A percentile compares a stretch with the other conserved stretches of the same genome.
Evolutionary conservation across 92 coral and sea anemone genomes (phyloP).

Genomic region (Epizoanthus ramosus): DNA sequence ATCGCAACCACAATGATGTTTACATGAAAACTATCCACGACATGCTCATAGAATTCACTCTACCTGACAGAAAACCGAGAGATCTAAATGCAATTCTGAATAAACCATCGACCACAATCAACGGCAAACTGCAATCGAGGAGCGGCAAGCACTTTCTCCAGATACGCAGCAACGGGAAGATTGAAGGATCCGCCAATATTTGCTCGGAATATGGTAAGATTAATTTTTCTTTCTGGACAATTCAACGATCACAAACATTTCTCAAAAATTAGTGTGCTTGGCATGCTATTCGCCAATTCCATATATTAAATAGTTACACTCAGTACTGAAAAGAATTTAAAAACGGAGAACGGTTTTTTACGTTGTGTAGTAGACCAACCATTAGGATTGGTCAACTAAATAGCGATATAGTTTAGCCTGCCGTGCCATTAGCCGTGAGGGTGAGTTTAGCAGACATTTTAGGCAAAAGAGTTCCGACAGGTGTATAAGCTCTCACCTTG

Average conservation of each 20-base stretch:
- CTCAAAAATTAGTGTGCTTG: too few relatives aligned
- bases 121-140: slow-evolving; percentile 21
- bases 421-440: too few relatives aligned
- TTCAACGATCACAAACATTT: too few relatives aligned
- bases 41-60: neutral
- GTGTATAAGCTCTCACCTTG: too few relatives aligned
- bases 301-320: too few relatives aligned
- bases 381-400: too few relatives aligned
- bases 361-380: too few relatives aligned
- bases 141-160: slow-evolving; percentile 8
- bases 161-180: slow-evolving; percentile 15
- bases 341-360: too few relatives aligned
- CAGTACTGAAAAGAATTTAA: too few relatives aligned
- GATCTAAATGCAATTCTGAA: neutral
- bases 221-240: neutral
- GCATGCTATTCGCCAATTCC: neutral
- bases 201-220: slow-evolving; percentile 29
- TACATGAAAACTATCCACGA: slow-evolving; percentile 8
- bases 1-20: neutral
- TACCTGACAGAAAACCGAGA: slow-evolving; percentile 22
- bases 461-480: too few relatives aligned
- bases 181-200: neutral
- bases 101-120: neutral
- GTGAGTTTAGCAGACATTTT: too few relatives aligned
- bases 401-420: too few relatives aligned